Percentiles rank a stretch among this genome's conserved stretches.
Evolutionary conservation across 2,113 vertebrate species (phyloP).

Genomic region (Channa argus): DNA sequence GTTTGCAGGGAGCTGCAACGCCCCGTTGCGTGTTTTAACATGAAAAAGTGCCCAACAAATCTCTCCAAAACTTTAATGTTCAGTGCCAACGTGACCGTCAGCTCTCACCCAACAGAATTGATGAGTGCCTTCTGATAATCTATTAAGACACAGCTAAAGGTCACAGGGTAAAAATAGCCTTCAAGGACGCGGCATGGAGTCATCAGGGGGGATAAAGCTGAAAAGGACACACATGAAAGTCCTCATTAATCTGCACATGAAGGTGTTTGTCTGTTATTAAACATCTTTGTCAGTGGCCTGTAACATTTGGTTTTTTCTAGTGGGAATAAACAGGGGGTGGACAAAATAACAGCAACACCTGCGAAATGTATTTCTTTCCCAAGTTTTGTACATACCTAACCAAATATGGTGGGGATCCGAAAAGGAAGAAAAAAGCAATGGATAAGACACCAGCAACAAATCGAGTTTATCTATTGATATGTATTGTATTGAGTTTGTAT

Average conservation of each 20-base stretch:
- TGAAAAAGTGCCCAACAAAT: slow-evolving; percentile 53
- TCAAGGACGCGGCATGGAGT: slow-evolving; percentile 67
- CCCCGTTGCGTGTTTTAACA: slow-evolving; percentile 30
- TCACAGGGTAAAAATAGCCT: slow-evolving; percentile 72
- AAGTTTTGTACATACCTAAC: too few species aligned
- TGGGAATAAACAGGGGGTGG: slow-evolving; percentile 1
- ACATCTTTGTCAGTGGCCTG: slow-evolving; percentile 44
- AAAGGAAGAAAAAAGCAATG: too few species aligned
- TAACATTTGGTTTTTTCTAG: slow-evolving; percentile 21
- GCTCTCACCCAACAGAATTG: slow-evolving; percentile 62
- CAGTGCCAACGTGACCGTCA: slow-evolving; percentile 66
- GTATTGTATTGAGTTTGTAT: too few species aligned
- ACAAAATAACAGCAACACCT: slow-evolving; percentile 24
- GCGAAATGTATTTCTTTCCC: neutral
- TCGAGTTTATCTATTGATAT: too few species aligned
- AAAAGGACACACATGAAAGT: slow-evolving; percentile 44
- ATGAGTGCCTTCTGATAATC: slow-evolving; percentile 77
- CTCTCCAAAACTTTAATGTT: slow-evolving; percentile 62
- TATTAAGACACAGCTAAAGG: slow-evolving; percentile 76
- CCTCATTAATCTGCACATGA: slow-evolving; percentile 62
- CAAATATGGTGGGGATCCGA: too few species aligned
- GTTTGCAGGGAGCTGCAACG: slow-evolving; percentile 23
- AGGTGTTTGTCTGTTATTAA: slow-evolving; percentile 51
- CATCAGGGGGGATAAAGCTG: slow-evolving; percentile 18
- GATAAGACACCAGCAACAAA: too few species aligned